Percentiles rank a stretch among this genome's conserved stretches.
Conservation (phyloP, 2,113 vertebrate genomes). For the Dasyurus viverrinus region DNA sequence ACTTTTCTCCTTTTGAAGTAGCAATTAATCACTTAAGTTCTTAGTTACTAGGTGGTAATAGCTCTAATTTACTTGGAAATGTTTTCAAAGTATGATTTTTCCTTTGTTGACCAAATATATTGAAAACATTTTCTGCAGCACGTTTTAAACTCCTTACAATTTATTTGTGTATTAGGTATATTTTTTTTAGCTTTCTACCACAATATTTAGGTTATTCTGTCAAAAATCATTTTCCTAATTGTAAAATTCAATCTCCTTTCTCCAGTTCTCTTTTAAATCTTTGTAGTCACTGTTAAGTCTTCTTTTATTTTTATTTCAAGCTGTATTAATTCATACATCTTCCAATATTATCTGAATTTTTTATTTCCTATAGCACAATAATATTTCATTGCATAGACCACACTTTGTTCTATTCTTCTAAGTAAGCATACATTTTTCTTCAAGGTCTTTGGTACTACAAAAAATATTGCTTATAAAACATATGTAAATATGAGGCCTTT, state of each 20-base stretch:
- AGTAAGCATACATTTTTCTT: no score
- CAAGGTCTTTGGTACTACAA: no score
- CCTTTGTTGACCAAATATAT: background rate
- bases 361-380: no score
- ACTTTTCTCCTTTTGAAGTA: background rate
- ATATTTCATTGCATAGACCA: no score
- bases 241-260: background rate
- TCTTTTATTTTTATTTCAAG: background rate
- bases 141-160: rapidly evolving
- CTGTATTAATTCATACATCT: background rate
- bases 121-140: background rate
- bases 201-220: background rate
- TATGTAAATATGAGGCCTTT: no score
- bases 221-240: background rate
- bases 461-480: no score
- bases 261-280: background rate
- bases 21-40: background rate
- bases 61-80: background rate
- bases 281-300: background rate
- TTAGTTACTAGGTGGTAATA: background rate
- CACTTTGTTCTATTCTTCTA: no score
- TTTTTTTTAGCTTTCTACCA: background rate
- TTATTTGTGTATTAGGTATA: background rate
- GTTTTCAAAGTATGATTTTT: background rate
- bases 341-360: background rate